These are phyloP conservation scores for Indri indri DNA, from an alignment of 2,113 vertebrate species.

Conservation along the genomic window DNA sequence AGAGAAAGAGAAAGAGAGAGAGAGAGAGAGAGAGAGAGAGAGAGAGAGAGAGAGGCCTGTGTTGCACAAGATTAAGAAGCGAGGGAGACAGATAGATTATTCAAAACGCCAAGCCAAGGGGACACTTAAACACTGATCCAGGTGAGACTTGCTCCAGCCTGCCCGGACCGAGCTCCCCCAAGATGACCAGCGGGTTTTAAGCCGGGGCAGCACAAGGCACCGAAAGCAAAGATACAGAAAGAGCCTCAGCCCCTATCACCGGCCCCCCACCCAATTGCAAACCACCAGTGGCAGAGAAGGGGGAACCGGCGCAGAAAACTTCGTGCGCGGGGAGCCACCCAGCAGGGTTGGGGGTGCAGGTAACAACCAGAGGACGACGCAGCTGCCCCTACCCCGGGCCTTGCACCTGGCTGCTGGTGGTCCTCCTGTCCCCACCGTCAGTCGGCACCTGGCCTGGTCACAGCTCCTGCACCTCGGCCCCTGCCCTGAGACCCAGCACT, in stretches of 20 bases:
- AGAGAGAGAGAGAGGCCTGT: slow-evolving; percentile 76
- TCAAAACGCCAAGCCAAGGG: slow-evolving; percentile 92
- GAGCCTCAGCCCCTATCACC: background rate
- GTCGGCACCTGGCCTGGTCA: background rate
- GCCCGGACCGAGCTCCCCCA: slow-evolving; percentile 85
- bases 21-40: slow-evolving; percentile 78
- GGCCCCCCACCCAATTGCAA: slow-evolving; percentile 72
- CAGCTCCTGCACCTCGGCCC: accelerated
- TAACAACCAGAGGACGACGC: accelerated
- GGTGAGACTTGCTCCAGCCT: slow-evolving; percentile 90
- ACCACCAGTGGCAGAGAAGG: slow-evolving; percentile 51
- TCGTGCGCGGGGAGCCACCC: background rate
- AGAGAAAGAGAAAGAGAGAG: slow-evolving; percentile 79
- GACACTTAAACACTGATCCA: slow-evolving; percentile 91
- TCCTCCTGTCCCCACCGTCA: accelerated
- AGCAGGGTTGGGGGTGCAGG: background rate
- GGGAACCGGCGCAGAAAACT: slow-evolving; percentile 63
- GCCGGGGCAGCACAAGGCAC: slow-evolving; percentile 77
- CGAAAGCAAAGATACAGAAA: slow-evolving; percentile 51
- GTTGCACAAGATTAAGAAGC: slow-evolving; percentile 88
- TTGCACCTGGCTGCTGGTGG: background rate
- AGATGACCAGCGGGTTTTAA: slow-evolving; percentile 83
- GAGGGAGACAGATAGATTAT: slow-evolving; percentile 93
- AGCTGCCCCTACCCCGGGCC: background rate
- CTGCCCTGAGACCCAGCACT: background rate